Conservation (phyloP, 2,888 invertebrate species). For the Onthophagus sagittarius region DNA sequence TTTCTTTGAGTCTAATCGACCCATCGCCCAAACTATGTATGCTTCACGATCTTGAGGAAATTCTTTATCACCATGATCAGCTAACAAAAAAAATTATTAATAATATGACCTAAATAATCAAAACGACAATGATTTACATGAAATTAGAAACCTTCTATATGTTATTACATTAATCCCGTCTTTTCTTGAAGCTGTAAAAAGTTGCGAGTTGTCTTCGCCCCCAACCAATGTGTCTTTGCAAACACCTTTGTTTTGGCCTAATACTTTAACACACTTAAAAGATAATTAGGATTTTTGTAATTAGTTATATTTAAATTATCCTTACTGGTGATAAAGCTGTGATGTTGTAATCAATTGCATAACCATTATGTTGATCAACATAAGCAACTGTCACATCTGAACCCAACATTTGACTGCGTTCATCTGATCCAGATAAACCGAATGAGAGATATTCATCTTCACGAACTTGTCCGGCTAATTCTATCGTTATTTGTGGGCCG, state of each 20-base stretch:
- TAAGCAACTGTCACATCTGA: constrained; percentile 79
- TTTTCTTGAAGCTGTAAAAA: constrained; percentile 67
- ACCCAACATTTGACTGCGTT: constrained; percentile 74
- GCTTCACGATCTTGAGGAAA: constrained; percentile 59
- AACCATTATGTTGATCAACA: constrained; percentile 68
- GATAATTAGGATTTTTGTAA: not conserved
- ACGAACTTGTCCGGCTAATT: constrained; percentile 72
- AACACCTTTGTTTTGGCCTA: constrained; percentile 82
- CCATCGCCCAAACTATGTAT: constrained; percentile 80
- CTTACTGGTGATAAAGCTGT: constrained; percentile 75
- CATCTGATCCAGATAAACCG: constrained; percentile 75
- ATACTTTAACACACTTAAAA: constrained; percentile 74
- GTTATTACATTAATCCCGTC: constrained; percentile 76
- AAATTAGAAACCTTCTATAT: constrained; percentile 71
- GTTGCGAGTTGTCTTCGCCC: constrained; percentile 76
- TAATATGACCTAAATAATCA: not conserved
- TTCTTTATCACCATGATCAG: constrained; percentile 73
- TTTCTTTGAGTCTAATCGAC: constrained; percentile 68
- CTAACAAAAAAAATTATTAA: constrained; percentile 45
- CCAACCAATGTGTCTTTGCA: constrained; percentile 81
- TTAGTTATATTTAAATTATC: constrained; percentile 23
- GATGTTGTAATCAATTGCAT: constrained; percentile 79
- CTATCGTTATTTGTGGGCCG: constrained; percentile 81
- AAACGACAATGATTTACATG: constrained; percentile 54
- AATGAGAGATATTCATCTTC: constrained; percentile 84